Evolutionary conservation across 92 coral and sea anemone species (phyloP), one percentile per base, ranked within the genome.

Genomic region (Phenganax subtilis): DNA sequence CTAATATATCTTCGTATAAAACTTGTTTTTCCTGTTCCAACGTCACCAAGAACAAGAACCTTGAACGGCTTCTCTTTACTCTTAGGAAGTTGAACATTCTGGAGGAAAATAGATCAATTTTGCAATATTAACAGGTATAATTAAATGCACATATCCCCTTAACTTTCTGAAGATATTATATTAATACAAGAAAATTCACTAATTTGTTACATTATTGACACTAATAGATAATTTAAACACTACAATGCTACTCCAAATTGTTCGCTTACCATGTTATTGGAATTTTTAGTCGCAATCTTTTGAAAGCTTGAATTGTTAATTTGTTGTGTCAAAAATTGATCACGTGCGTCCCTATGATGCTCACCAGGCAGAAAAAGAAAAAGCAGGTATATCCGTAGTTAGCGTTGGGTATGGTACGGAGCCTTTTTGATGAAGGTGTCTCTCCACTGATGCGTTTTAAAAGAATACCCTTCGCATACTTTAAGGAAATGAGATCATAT

Each of bases 1-100:
- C 90, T 92, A 2, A 94, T 91, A 82, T 92, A 96, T 82, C 99
- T 75, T 75, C 89, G 89, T 84, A 96, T 92, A 29, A 96, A 82
- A 72, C 99, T 92, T 0, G 99, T 96, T 87, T 96, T 96, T 55
- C 99, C 99, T 11, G 93, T 97, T 16, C 99, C 99, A 0, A 96
- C 84, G 75, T 96, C 99, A 9, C 99, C 99, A 51, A 96, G 89
- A 2, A 96, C 97, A 9, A 96, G 88, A 30, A 96, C 97, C 66
- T 96, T 96, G 87, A 96, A 90, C 71, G 86, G 63, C 55, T 75
- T 89, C 77, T 96, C 99, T 59, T 87, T 88, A 81, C 85, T 92
- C 82, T 91, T 93, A 0, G 90, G 89, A 7, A 0, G 6, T 28
- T 20, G 53, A 30, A 53, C 47, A 37, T 29, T 37, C 54, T 68